Evolutionary conservation across 1,140 invertebrate species (phyloP), one percentile per base, ranked within the genome.

Genomic region (Mizuhopecten yessoensis): DNA sequence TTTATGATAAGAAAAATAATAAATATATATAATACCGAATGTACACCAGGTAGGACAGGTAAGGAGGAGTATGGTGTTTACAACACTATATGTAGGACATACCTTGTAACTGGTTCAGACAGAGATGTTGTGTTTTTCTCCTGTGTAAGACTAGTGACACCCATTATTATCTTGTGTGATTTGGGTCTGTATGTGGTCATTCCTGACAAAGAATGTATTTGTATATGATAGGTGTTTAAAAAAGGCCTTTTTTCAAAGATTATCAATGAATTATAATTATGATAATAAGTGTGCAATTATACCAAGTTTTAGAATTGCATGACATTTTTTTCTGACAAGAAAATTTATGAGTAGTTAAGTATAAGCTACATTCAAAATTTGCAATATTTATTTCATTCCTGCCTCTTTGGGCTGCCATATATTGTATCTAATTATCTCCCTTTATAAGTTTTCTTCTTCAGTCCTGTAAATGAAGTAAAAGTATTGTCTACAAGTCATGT

Each of bases 301-400:
- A 75, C 57, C 57, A 75, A 75, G 9, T 75, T 75, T 75, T 75
- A 75, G 57, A 75, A 75, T 75, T 29, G 57, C 57, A 75, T 75
- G 57, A 75, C n/a, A 29, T 75, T 75, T 75, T 75, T 75, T 75
- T 29, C 57, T 29, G 29, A 75, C n/a, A 57, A 75, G 29, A 75
- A 75, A n/a, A 29, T 1, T 29, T 75, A 75, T 13, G 5, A 75
- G 57, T 75, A 75, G 57, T 75, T 75, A 29, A 75, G 57, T 75
- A n/a, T n/a, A 75, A 75, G 57, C 57, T 75, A 75, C 57, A 75
- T 75, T 75, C 57, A 75, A 75, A 75, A 75, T 29, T 75, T 75
- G 57, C 57, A 75, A 75, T 75, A 75, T 75, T 75, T 75, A 75
- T 75, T 75, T 75, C 57, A 75, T 75, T 75, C 57, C 57, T 75